These are phyloP conservation scores for Cydia strobilella DNA, from an alignment of 1,140 invertebrate species.

Conservation along the genomic window DNA sequence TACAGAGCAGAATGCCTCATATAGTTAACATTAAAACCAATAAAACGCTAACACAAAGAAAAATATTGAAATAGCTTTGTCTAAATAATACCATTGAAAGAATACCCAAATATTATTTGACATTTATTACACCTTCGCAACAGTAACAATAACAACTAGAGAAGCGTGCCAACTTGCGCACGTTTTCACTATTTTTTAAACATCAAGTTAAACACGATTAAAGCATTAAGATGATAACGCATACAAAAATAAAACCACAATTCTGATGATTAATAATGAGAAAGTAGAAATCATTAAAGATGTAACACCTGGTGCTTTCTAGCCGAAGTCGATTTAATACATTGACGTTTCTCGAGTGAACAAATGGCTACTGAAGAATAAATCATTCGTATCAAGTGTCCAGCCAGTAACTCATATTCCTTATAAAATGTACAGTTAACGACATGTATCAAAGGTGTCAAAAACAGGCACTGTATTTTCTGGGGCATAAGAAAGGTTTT, in stretches of 20 bases:
- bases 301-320: constrained; percentile 31
- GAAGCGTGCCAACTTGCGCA: neutral
- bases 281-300: constrained; percentile 46
- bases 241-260: constrained; percentile 31
- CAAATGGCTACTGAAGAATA: constrained; percentile 30
- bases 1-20: no score
- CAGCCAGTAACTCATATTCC: constrained; percentile 15
- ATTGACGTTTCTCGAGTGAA: constrained; percentile 23
- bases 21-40: no score
- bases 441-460: neutral
- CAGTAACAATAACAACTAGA: neutral
- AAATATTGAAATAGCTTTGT: no score
- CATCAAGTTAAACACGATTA: constrained; percentile 23
- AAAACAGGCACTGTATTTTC: neutral
- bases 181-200: neutral
- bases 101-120: no score
- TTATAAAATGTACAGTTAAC: neutral
- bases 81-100: no score
- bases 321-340: neutral
- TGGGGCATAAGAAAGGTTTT: neutral
- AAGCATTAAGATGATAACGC: constrained; percentile 11
- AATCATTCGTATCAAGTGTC: constrained; percentile 23
- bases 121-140: neutral
- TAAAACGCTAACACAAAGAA: no score
- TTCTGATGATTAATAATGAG: constrained; percentile 44